phyloP scores from a whole-genome alignment of 2,797 vertebrate genomes.

The Cryptoblepharus egeriae region DNA sequence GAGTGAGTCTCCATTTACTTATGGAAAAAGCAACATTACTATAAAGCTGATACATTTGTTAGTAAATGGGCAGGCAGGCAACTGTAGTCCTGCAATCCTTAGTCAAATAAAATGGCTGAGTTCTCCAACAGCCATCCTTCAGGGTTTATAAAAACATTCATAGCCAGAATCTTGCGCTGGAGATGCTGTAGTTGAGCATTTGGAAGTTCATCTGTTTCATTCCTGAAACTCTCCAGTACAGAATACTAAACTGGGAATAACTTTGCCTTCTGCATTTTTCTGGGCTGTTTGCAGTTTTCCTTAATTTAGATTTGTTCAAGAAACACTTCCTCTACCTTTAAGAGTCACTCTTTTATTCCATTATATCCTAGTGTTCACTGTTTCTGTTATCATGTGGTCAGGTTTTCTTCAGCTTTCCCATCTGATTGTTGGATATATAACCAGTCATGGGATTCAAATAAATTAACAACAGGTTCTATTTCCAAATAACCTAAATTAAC shows the following conservation, averaged over 20 bases:
- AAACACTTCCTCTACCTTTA: neutral
- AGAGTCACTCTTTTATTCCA: slow-evolving; percentile 14
- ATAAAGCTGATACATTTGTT: slow-evolving; percentile 61
- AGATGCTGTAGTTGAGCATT: slow-evolving; percentile 41
- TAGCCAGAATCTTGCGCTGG: slow-evolving; percentile 38
- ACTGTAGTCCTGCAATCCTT: slow-evolving; percentile 16
- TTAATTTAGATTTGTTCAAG: neutral
- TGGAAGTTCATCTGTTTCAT: slow-evolving; percentile 44
- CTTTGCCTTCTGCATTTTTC: neutral
- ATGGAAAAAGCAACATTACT: slow-evolving; percentile 52
- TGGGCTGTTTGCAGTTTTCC: neutral
- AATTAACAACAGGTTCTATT: too few species aligned
- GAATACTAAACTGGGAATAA: slow-evolving; percentile 24
- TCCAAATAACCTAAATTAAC: too few species aligned
- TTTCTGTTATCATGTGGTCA: neutral
- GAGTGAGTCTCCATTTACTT: slow-evolving; percentile 61
- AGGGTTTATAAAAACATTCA: slow-evolving; percentile 51
- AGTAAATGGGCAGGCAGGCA: slow-evolving; percentile 61
- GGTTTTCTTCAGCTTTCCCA: neutral
- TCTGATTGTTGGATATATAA: neutral
- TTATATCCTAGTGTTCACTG: neutral
- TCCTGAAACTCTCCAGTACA: slow-evolving; percentile 6
- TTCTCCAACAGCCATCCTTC: slow-evolving; percentile 51
- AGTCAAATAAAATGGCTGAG: slow-evolving; percentile 42
- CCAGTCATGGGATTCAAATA: too few species aligned